Evolutionary conservation across 1,140 invertebrate genomes (phyloP), one percentile per base, ranked within the genome.

Genomic region (Drosophila persimilis): DNA sequence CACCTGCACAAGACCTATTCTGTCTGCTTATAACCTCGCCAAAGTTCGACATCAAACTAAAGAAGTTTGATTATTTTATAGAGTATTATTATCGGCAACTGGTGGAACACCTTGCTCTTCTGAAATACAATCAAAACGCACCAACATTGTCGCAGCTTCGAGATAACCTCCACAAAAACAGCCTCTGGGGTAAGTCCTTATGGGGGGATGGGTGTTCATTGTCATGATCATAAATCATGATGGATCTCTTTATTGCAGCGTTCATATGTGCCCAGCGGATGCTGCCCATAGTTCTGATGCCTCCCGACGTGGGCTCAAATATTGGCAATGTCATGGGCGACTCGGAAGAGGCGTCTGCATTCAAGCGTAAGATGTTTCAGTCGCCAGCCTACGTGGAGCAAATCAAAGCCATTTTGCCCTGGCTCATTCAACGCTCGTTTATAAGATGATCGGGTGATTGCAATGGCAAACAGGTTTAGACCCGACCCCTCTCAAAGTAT

Each of bases 1-100:
- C 91, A 11, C 90, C 90, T 1, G 90, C 83, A 0, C 65, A 91
- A 0, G 92, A 92, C 62, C 52, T 92, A 1, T 57, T 84, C 0
- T 91, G 89, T 15, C 84, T 92, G 7, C 29, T 90, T 6, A 77
- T 85, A 53, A 77, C 86, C n/a, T 80, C 88, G 0, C 55, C 78
- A 6, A 80, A 88, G 35, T 46, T 67, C 7, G 60, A 67, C 2
- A 77, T 84, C 0, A 90, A 90, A 22, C 35, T 83, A 24, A 31
- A 92, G 0, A 69, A 86, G 45, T 91, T 90, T 7, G 86, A 91
- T 56, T 44, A 89, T 47, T 86, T 91, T 46, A 78, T 91, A 20
- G 80, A 86, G 60, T 86, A 77, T 53, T 91, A 91, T 73, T 77
- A 91, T 53, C 63, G 71, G 22, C 46, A 91, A 44, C 75, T 80